These are phyloP conservation scores for Vicugna pacos DNA, from an alignment of 2,113 vertebrate species.

Conservation along the genomic window DNA sequence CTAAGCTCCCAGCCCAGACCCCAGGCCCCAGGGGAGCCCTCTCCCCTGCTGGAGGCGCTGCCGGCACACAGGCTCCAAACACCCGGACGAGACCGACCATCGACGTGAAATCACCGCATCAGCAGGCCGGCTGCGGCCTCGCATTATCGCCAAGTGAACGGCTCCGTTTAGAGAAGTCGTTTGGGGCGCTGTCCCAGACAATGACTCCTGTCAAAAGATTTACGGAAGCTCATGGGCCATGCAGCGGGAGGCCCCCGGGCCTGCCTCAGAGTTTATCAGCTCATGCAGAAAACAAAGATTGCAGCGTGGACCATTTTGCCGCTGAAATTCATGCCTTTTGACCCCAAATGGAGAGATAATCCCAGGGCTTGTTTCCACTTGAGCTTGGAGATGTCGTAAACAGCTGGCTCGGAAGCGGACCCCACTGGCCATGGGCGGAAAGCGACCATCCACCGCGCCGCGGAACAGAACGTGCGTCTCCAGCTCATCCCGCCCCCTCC, in stretches of 20 bases:
- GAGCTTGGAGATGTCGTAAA: constrained; percentile 76
- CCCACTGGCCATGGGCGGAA: not conserved
- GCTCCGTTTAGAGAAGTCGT: constrained; percentile 84
- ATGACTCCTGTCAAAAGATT: constrained; percentile 92
- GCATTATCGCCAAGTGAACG: constrained; percentile 84
- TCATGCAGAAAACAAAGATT: constrained; percentile 89
- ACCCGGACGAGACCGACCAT: constrained; percentile 80
- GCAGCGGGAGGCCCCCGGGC: constrained; percentile 86
- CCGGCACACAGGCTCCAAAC: not conserved
- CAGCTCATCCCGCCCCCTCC: fast-evolving
- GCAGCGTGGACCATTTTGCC: constrained; percentile 85
- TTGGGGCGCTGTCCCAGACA: constrained; percentile 84
- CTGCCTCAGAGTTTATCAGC: constrained; percentile 85
- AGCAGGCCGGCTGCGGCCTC: constrained; percentile 76
- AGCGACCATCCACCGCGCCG: fast-evolving
- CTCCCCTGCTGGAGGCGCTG: not conserved
- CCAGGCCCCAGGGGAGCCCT: not conserved
- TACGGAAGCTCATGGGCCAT: constrained; percentile 89
- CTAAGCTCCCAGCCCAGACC: not conserved
- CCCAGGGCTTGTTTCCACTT: constrained; percentile 82
- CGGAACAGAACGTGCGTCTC: fast-evolving
- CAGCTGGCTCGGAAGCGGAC: constrained; percentile 34
- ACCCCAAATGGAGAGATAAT: constrained; percentile 83
- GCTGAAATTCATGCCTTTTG: constrained; percentile 87
- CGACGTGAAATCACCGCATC: constrained; percentile 78